Evolutionary conservation across 2,797 vertebrate species (phyloP).

Genomic region (Spea hammondii): DNA sequence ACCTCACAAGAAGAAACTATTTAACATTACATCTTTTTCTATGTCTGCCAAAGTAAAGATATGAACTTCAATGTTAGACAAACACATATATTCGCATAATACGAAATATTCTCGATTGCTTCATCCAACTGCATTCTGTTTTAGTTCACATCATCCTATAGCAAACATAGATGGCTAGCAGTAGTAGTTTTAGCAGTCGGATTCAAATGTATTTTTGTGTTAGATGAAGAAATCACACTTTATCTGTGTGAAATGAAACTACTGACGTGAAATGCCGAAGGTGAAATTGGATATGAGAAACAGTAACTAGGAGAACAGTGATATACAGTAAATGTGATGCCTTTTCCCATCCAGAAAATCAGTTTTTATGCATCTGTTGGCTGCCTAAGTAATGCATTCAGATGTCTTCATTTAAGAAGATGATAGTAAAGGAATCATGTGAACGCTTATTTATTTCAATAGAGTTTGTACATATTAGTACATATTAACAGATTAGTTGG

Average conservation of each 20-base stretch:
- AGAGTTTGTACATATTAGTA: conserved; percentile 18
- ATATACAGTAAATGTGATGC: conserved; percentile 43
- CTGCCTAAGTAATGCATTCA: conserved; percentile 49
- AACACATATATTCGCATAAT: too few species aligned
- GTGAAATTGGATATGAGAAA: conserved; percentile 52
- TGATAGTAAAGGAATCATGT: conserved; percentile 29
- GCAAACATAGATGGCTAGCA: conserved; percentile 23
- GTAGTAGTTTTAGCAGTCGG: conserved; percentile 1
- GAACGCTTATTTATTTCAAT: conserved; percentile 35
- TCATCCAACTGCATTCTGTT: background rate
- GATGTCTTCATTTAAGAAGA: conserved; percentile 50
- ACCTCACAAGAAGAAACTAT: too few species aligned
- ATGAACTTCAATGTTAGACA: too few species aligned
- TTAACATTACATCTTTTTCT: too few species aligned
- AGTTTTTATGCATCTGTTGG: conserved; percentile 44
- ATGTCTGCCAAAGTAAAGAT: too few species aligned
- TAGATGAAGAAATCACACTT: conserved; percentile 53
- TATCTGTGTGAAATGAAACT: conserved; percentile 52
- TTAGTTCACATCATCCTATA: background rate
- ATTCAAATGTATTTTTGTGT: conserved; percentile 45
- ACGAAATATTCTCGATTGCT: too few species aligned
- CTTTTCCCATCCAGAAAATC: conserved; percentile 44
- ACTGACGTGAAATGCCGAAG: conserved; percentile 50
- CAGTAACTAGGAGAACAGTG: conserved; percentile 41
- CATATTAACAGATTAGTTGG: background rate